Evolutionary conservation across 2,113 vertebrate species (phyloP).

Genomic region (human (Homo sapiens)): DNA sequence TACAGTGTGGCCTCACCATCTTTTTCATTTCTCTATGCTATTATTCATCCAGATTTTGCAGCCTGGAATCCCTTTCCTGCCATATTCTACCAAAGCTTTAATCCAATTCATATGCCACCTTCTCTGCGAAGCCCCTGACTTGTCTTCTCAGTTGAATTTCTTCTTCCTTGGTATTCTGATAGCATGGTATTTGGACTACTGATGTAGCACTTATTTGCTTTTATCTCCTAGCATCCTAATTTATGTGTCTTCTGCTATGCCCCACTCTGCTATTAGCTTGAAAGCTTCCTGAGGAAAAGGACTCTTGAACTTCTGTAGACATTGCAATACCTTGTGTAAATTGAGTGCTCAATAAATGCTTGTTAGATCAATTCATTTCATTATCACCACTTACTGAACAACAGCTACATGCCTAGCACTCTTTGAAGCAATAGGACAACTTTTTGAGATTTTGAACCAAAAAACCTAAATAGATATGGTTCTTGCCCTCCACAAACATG

Average conservation of each 20-base stretch:
- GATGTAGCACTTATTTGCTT: neutral
- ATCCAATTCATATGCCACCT: neutral
- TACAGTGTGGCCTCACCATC: neutral
- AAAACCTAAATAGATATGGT: neutral
- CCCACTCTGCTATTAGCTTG: neutral
- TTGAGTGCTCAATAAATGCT: neutral
- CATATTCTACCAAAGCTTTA: neutral
- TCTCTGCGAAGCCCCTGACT: neutral
- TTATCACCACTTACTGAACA: neutral
- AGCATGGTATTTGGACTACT: neutral
- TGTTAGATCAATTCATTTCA: neutral
- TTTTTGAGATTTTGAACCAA: neutral
- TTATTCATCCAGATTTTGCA: neutral
- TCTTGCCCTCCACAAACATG: neutral
- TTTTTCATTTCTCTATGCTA: accelerated
- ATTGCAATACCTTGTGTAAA: neutral
- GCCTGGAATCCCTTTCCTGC: neutral
- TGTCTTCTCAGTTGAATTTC: neutral
- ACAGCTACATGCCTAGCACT: neutral
- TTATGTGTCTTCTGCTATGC: neutral
- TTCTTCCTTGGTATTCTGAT: neutral
- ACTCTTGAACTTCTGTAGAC: neutral
- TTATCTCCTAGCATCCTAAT: neutral
- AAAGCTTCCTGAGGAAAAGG: neutral
- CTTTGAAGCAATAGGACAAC: neutral